These are phyloP conservation scores for Cardinalis cardinalis DNA, from an alignment of 2,113 vertebrate genomes.

Conservation along the genomic window DNA sequence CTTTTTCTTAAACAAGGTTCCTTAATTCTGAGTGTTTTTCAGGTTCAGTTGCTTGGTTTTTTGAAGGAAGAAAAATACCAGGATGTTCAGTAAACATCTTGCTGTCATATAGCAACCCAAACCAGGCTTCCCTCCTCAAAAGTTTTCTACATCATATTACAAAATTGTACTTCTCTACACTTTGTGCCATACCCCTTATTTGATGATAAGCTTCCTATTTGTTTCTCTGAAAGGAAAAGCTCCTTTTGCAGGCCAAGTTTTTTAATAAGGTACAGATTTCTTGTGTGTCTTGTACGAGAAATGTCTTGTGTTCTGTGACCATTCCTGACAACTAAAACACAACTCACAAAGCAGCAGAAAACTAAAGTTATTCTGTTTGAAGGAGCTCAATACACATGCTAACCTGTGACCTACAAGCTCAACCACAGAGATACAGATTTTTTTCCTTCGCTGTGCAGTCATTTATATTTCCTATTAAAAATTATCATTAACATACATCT, in stretches of 20 bases:
- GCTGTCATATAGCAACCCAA: neutral
- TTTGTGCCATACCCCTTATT: neutral
- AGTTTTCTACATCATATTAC: neutral
- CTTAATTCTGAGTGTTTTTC: neutral
- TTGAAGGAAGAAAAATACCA: neutral
- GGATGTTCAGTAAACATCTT: rapidly evolving
- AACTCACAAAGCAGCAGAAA: neutral
- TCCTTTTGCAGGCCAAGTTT: neutral
- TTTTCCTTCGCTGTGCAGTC: neutral
- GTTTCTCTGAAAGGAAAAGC: neutral
- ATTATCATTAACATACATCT: neutral
- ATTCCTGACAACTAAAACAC: neutral
- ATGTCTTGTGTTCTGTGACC: neutral
- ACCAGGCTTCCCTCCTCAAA: neutral
- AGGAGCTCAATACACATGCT: neutral
- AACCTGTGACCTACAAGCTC: neutral
- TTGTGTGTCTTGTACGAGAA: neutral
- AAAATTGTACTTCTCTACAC: neutral
- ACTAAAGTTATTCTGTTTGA: rapidly evolving
- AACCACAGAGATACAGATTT: rapidly evolving
- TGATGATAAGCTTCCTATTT: neutral
- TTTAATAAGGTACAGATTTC: neutral
- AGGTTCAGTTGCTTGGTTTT: neutral
- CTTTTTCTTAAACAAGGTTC: neutral
- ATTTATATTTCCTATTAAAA: neutral